These are phyloP conservation scores for Nomada goodeniana DNA, from an alignment of 2,888 invertebrate species.

Conservation along the genomic window DNA sequence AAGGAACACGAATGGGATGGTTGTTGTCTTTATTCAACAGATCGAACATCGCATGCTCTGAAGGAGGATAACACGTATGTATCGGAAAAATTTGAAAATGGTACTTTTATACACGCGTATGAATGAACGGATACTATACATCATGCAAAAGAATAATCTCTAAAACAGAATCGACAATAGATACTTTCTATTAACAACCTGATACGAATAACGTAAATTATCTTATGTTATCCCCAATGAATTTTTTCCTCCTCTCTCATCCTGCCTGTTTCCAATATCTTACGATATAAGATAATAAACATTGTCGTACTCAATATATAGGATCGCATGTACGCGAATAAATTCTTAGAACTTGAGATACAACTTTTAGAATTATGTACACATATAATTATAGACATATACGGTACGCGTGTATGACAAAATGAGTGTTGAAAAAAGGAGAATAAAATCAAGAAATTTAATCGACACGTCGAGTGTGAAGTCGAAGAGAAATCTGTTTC, in stretches of 20 bases:
- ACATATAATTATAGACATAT: constrained; percentile 10
- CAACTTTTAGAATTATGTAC: background rate
- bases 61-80: constrained; percentile 56
- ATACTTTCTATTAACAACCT: background rate
- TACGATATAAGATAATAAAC: constrained; percentile 24
- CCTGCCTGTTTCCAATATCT: background rate
- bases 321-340: background rate
- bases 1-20: constrained; percentile 37
- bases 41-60: constrained; percentile 66
- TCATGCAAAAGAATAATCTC: constrained; percentile 64
- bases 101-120: constrained; percentile 52
- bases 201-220: constrained; percentile 28
- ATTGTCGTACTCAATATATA: constrained; percentile 12
- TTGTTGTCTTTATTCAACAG: constrained; percentile 46
- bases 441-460: background rate
- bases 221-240: constrained; percentile 1
- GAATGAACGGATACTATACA: constrained; percentile 49
- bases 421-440: constrained; percentile 2
- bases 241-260: background rate
- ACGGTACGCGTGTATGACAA: background rate
- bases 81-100: constrained; percentile 38
- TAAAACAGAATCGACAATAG: constrained; percentile 36
- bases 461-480: constrained; percentile 6
- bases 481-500: constrained; percentile 8
- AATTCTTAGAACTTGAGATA: background rate